These are phyloP conservation scores for Tromatobia lineatoria DNA, from an alignment of 2,888 invertebrate species.

Conservation along the genomic window DNA sequence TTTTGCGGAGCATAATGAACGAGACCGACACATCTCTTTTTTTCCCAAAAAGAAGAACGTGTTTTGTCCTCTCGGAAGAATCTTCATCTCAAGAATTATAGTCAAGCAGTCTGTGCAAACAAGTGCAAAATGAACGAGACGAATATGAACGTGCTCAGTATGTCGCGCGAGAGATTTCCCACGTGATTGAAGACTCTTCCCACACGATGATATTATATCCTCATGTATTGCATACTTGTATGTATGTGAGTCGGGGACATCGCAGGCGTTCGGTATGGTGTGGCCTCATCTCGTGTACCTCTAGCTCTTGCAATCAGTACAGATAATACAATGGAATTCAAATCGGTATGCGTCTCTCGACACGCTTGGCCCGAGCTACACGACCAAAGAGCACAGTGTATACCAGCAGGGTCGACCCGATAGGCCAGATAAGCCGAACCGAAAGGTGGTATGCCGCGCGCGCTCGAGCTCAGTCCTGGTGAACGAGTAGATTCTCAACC, in stretches of 20 bases:
- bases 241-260: constrained; percentile 18
- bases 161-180: constrained; percentile 72
- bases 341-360: constrained; percentile 78
- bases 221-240: constrained; percentile 9
- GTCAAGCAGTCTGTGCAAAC: constrained; percentile 39
- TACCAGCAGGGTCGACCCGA: constrained; percentile 67
- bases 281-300: constrained; percentile 58
- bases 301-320: constrained; percentile 79
- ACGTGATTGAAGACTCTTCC: constrained; percentile 74
- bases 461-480: constrained; percentile 45
- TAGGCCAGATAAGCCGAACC: constrained; percentile 73
- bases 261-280: constrained; percentile 39
- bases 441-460: constrained; percentile 81
- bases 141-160: constrained; percentile 47
- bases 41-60: constrained; percentile 9
- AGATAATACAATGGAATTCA: constrained; percentile 82
- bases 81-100: constrained; percentile 29
- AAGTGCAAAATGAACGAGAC: constrained; percentile 63
- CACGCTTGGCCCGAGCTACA: constrained; percentile 73
- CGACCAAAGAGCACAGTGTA: constrained; percentile 57
- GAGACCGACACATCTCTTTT: neutral
- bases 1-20: constrained; percentile 41
- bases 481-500: constrained; percentile 49
- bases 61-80: constrained; percentile 14
- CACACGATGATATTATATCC: constrained; percentile 57